A percentile compares a stretch with the other conserved stretches of the same genome.
Evolutionary conservation across 2,888 invertebrate genomes (phyloP).

Genomic region (Aelia acuminata): DNA sequence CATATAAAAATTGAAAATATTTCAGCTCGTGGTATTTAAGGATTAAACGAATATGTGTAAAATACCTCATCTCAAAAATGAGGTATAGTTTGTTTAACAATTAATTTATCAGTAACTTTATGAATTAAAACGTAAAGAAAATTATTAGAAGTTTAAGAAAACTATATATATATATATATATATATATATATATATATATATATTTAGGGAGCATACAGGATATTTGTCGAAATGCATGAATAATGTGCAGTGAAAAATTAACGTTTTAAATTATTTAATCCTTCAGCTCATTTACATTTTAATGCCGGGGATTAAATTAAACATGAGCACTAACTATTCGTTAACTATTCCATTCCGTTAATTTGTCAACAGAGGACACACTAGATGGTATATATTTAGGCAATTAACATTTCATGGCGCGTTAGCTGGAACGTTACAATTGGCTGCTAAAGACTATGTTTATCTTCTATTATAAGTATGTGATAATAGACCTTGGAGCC

Average conservation of each 20-base stretch:
- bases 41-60: too few species aligned
- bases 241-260: neutral
- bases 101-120: too few species aligned
- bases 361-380: neutral
- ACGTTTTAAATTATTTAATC: neutral
- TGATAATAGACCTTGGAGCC: neutral
- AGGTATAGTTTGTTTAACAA: too few species aligned
- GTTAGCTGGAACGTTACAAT: neutral
- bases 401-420: neutral
- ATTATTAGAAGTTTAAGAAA: too few species aligned
- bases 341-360: neutral
- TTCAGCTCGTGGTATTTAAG: too few species aligned
- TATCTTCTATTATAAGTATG: neutral
- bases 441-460: neutral
- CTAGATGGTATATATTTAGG: slow-evolving; percentile 3
- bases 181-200: too few species aligned
- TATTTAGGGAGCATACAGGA: neutral
- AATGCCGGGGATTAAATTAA: neutral
- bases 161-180: too few species aligned
- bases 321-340: neutral
- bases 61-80: too few species aligned
- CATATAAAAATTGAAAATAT: too few species aligned
- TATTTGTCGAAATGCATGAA: neutral
- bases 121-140: too few species aligned
- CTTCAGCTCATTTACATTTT: neutral